These are phyloP conservation scores for Drosophila prosaltans DNA, from an alignment of 1,140 invertebrate species.

Conservation along the genomic window DNA sequence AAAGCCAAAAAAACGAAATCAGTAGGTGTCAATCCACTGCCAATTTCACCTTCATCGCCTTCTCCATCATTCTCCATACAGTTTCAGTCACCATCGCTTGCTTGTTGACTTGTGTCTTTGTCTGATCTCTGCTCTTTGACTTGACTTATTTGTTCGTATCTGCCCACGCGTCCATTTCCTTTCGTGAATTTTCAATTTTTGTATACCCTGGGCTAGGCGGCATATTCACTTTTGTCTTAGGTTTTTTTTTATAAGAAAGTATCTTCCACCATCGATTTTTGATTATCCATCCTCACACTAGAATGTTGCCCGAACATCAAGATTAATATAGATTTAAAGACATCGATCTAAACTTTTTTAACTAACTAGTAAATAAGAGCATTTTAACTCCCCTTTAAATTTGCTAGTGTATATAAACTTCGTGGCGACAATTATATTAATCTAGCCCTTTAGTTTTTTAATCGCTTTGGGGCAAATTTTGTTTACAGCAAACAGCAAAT, in stretches of 20 bases:
- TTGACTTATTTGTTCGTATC: slow-evolving; percentile 52
- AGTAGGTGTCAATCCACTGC: slow-evolving; percentile 54
- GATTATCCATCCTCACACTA: too few relatives aligned
- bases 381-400: too few relatives aligned
- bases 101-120: slow-evolving; percentile 49
- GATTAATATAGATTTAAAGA: too few relatives aligned
- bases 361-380: too few relatives aligned
- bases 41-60: slow-evolving; percentile 1
- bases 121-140: slow-evolving; percentile 24
- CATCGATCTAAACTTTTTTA: too few relatives aligned
- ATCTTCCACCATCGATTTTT: too few relatives aligned
- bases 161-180: slow-evolving; percentile 60
- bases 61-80: background rate
- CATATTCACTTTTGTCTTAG: background rate
- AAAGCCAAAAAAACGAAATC: slow-evolving; percentile 46
- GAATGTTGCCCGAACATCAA: too few relatives aligned
- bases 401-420: background rate
- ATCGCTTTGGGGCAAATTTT: slow-evolving; percentile 38
- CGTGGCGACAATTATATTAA: background rate
- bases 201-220: background rate
- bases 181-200: slow-evolving; percentile 56
- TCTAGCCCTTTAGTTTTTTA: slow-evolving; percentile 16
- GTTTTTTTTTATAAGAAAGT: too few relatives aligned
- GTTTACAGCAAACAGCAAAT: slow-evolving; percentile 56
- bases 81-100: slow-evolving; percentile 28